Conservation (phyloP, 2,888 invertebrate species). For the Hylaea fasciaria region DNA sequence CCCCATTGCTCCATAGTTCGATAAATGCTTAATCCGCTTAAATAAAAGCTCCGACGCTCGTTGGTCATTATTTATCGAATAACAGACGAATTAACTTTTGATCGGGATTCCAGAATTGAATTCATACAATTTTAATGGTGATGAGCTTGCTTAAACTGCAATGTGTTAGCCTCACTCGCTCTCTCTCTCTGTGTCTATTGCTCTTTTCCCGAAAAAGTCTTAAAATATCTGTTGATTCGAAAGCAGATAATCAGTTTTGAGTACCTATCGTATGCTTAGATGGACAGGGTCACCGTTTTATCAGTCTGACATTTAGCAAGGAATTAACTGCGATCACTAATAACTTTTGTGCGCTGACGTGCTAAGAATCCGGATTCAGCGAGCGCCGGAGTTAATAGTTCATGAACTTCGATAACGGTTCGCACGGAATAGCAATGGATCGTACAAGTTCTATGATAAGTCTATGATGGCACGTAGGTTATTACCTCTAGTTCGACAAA, state of each 20-base stretch:
- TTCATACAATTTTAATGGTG: too few species aligned
- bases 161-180: too few species aligned
- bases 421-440: constrained; percentile 9
- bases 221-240: too few species aligned
- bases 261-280: too few species aligned
- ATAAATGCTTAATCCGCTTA: constrained; percentile 30
- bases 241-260: too few species aligned
- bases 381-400: constrained; percentile 18
- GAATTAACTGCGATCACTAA: background rate
- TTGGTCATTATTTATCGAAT: constrained; percentile 20
- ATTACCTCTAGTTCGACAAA: background rate
- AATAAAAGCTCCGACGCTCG: constrained; percentile 14
- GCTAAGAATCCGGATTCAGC: constrained; percentile 12
- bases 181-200: too few species aligned
- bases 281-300: too few species aligned
- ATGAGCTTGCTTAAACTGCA: too few species aligned
- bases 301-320: too few species aligned
- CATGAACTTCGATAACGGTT: constrained; percentile 25
- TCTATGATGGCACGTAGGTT: constrained; percentile 13
- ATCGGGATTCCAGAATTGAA: constrained; percentile 1
- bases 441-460: background rate
- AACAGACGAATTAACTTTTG: constrained; percentile 14
- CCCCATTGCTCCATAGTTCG: background rate
- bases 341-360: constrained; percentile 13
- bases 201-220: too few species aligned